phyloP scores from a whole-genome alignment of 2,888 invertebrate genomes.

The Unio pictorum region DNA sequence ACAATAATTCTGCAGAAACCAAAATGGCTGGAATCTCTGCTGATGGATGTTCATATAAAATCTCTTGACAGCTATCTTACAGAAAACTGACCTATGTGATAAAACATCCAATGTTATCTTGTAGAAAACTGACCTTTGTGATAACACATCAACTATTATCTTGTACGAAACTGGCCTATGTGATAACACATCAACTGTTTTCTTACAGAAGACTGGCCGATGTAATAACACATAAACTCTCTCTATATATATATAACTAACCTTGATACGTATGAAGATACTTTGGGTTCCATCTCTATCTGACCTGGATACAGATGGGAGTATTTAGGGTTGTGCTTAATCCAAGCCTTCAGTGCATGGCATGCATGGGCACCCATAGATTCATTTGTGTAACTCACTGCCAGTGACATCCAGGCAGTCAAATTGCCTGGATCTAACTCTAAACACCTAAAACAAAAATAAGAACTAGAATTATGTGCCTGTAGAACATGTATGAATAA shows the following conservation, averaged over 20 bases:
- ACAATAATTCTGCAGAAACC: too few relatives aligned
- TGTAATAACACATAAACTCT: slow-evolving; percentile 7
- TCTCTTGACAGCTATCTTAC: too few relatives aligned
- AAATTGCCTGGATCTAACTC: slow-evolving; percentile 85
- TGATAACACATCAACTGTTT: neutral
- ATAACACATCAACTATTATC: too few relatives aligned
- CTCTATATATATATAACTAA: slow-evolving; percentile 19
- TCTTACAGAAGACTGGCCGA: slow-evolving; percentile 3
- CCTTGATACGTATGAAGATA: slow-evolving; percentile 67
- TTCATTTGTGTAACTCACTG: slow-evolving; percentile 97
- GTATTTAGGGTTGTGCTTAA: slow-evolving; percentile 84
- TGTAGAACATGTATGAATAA: neutral
- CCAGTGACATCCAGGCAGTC: slow-evolving; percentile 89
- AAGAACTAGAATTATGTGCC: neutral
- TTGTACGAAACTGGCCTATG: too few relatives aligned
- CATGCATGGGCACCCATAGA: slow-evolving; percentile 92
- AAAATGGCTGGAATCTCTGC: too few relatives aligned
- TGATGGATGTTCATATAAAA: too few relatives aligned
- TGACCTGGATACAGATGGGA: slow-evolving; percentile 77
- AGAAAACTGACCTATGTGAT: too few relatives aligned
- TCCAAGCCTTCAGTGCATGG: slow-evolving; percentile 78
- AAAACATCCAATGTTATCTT: too few relatives aligned
- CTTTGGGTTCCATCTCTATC: slow-evolving; percentile 41
- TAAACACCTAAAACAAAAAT: slow-evolving; percentile 76
- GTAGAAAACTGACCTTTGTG: too few relatives aligned